Evolutionary conservation across 1,140 invertebrate species (phyloP).

Genomic region (Papilio polyxenes): DNA sequence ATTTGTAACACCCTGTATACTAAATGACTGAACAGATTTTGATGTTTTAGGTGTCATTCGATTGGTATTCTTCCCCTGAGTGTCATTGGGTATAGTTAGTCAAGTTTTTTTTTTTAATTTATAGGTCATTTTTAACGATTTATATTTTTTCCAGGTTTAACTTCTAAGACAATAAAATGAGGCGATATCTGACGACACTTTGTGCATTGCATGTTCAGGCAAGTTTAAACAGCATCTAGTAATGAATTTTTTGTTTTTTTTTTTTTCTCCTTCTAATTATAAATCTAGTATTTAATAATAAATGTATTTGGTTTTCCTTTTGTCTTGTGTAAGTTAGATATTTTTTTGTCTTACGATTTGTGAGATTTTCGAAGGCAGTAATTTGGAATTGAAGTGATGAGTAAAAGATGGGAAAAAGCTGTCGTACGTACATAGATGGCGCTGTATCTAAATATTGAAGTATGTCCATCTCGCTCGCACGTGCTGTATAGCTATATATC

Average conservation of each 20-base stretch:
- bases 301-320: conserved; percentile 15
- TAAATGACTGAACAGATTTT: no score
- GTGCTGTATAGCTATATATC: background rate
- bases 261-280: background rate
- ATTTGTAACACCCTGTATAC: no score
- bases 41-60: no score
- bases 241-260: conserved; percentile 23
- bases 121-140: background rate
- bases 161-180: background rate
- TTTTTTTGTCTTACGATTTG: background rate
- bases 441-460: background rate
- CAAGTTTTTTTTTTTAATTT: background rate
- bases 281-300: conserved; percentile 29
- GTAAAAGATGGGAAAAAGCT: background rate
- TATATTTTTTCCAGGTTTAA: background rate
- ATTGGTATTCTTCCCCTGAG: no score
- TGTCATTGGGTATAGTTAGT: no score
- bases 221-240: background rate
- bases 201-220: background rate
- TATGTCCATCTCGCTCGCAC: background rate
- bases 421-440: background rate
- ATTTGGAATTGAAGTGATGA: background rate
- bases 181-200: background rate
- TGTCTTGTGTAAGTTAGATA: background rate
- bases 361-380: background rate